Percentiles rank a stretch among this genome's conserved stretches.
phyloP scores from a whole-genome alignment of 2,888 invertebrate species.

The Galerucella calmariensis region DNA sequence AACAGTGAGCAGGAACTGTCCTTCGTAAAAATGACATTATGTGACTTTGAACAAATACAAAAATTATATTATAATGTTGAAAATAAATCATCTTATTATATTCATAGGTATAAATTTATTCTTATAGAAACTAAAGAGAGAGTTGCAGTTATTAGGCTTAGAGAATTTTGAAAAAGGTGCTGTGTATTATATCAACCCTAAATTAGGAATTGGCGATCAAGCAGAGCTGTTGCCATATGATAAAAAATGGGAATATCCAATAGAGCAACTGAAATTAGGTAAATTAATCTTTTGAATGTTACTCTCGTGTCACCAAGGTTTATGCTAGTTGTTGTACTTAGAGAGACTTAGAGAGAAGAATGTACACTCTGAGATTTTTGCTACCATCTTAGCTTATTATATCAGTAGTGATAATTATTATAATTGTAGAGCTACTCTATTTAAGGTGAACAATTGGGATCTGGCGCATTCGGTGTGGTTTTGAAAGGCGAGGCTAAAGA shows the following conservation, averaged over 20 bases:
- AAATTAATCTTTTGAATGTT: constrained; percentile 44
- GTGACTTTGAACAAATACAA: too few species aligned
- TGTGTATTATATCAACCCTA: constrained; percentile 85
- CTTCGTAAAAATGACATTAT: too few species aligned
- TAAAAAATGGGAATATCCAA: constrained; percentile 88
- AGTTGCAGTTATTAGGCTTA: constrained; percentile 78
- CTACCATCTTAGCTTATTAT: too few species aligned
- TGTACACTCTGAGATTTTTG: too few species aligned
- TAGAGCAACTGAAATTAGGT: constrained; percentile 84
- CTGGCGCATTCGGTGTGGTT: constrained; percentile 95
- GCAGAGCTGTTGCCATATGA: constrained; percentile 94
- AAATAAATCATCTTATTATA: too few species aligned
- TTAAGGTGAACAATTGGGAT: constrained; percentile 79
- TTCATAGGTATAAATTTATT: too few species aligned
- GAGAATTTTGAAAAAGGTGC: constrained; percentile 83
- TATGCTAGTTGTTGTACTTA: too few species aligned
- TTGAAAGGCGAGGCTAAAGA: constrained; percentile 87
- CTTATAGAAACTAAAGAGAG: constrained; percentile 70
- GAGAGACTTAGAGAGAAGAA: too few species aligned
- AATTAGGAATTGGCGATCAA: constrained; percentile 90
- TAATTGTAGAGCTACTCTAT: neutral
- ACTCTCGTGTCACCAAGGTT: neutral
- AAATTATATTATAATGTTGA: too few species aligned
- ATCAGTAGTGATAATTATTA: neutral
- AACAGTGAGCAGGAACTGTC: too few species aligned